phyloP scores from a whole-genome alignment of 1,140 invertebrate species.

The Theocolax elegans region DNA sequence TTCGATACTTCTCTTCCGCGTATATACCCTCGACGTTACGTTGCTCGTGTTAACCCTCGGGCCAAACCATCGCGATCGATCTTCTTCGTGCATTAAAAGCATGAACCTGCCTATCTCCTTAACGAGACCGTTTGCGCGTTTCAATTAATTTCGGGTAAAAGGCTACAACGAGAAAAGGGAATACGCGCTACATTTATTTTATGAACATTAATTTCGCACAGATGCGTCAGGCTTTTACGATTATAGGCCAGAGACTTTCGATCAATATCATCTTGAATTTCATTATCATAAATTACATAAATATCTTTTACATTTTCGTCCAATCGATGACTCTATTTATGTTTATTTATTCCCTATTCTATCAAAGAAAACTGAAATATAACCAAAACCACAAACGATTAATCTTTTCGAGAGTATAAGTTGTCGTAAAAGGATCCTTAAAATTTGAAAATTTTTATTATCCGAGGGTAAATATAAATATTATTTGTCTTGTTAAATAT shows the following conservation, averaged over 20 bases:
- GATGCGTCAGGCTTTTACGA: not conserved
- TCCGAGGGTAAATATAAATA: no score
- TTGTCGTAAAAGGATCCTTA: no score
- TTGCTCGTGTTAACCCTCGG: no score
- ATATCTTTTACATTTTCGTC: not conserved
- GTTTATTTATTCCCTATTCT: not conserved
- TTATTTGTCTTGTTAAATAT: no score
- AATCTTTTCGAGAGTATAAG: no score
- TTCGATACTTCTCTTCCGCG: no score
- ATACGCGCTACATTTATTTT: constrained; percentile 9
- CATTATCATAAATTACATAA: constrained; percentile 17
- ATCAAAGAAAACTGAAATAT: no score
- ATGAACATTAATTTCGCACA: constrained; percentile 25
- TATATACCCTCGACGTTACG: no score
- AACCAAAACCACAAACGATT: no score
- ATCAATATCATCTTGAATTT: not conserved
- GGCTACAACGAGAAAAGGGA: not conserved
- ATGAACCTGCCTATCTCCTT: constrained; percentile 24
- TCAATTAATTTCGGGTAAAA: constrained; percentile 47
- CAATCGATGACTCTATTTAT: not conserved
- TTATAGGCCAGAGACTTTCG: no score
- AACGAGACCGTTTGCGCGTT: constrained; percentile 45
- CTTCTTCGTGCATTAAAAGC: not conserved
- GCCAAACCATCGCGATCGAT: constrained; percentile 17
- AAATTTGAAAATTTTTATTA: no score